These are phyloP conservation scores for Rousettus madagascariensis DNA, from an alignment of 2,797 vertebrate species.

Conservation along the genomic window DNA sequence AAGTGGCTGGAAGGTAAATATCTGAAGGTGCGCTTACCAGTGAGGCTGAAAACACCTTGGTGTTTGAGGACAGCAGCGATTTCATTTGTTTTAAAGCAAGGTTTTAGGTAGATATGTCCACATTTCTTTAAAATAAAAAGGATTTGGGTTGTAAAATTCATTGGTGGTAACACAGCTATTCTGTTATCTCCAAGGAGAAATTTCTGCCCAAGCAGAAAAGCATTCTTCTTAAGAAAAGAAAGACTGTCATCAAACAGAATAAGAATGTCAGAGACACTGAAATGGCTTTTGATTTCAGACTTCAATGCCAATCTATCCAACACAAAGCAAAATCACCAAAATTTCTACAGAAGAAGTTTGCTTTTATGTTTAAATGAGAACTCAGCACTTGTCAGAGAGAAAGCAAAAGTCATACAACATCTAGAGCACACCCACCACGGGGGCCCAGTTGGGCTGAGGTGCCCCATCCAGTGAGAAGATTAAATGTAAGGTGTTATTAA, in stretches of 20 bases:
- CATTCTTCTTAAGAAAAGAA: slow-evolving; percentile 44
- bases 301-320: background rate
- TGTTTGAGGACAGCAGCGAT: background rate
- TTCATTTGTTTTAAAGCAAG: background rate
- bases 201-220: slow-evolving; percentile 41
- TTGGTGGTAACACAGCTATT: slow-evolving; percentile 15
- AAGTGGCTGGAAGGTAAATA: background rate
- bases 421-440: fast-evolving
- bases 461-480: fast-evolving
- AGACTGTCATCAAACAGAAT: background rate
- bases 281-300: background rate
- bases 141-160: slow-evolving; percentile 16
- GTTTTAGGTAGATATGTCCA: background rate
- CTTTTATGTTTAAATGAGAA: background rate
- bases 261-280: slow-evolving; percentile 39
- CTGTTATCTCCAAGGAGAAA: slow-evolving; percentile 44
- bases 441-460: fast-evolving
- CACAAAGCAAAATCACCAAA: background rate
- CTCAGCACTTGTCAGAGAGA: background rate
- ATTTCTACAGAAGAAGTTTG: background rate
- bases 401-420: fast-evolving
- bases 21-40: background rate
- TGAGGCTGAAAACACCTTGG: background rate
- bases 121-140: slow-evolving; percentile 59
- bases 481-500: background rate